Conservation (phyloP, 2,888 invertebrate species). For the Himalopsyche kuldschensis region DNA sequence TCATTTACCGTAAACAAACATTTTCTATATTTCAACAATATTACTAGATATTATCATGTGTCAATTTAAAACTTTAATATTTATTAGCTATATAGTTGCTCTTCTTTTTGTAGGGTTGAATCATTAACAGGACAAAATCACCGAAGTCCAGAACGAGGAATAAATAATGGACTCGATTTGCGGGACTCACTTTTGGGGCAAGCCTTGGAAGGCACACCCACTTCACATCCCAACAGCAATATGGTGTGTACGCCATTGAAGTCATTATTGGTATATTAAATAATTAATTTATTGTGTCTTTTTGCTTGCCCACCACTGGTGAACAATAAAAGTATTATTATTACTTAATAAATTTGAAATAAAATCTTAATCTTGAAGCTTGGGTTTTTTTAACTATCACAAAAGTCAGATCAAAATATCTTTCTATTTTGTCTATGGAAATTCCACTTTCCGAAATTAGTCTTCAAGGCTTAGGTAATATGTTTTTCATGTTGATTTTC, state of each 20-base stretch:
- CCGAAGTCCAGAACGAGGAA: conserved; percentile 63
- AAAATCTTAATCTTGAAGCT: too few relatives aligned
- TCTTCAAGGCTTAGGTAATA: too few relatives aligned
- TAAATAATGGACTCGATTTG: conserved; percentile 67
- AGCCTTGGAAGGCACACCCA: conserved; percentile 73
- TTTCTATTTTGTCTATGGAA: neutral
- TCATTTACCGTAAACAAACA: neutral
- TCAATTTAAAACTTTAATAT: too few relatives aligned
- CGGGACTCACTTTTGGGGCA: conserved; percentile 75
- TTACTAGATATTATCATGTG: too few relatives aligned
- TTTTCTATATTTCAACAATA: neutral
- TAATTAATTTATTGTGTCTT: neutral
- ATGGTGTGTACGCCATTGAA: conserved; percentile 47
- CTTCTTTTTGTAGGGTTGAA: conserved; percentile 32
- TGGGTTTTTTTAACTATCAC: neutral
- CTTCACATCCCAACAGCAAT: conserved; percentile 62
- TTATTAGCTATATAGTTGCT: neutral
- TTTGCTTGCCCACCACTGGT: neutral
- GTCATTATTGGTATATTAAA: neutral
- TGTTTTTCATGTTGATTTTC: conserved; percentile 33
- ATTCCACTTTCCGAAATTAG: neutral
- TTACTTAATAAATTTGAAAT: neutral
- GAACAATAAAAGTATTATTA: neutral
- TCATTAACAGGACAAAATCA: conserved; percentile 33
- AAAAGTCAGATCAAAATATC: neutral